Evolutionary conservation across 2,797 vertebrate genomes (phyloP).

Genomic region (Eremophila alpestris): DNA sequence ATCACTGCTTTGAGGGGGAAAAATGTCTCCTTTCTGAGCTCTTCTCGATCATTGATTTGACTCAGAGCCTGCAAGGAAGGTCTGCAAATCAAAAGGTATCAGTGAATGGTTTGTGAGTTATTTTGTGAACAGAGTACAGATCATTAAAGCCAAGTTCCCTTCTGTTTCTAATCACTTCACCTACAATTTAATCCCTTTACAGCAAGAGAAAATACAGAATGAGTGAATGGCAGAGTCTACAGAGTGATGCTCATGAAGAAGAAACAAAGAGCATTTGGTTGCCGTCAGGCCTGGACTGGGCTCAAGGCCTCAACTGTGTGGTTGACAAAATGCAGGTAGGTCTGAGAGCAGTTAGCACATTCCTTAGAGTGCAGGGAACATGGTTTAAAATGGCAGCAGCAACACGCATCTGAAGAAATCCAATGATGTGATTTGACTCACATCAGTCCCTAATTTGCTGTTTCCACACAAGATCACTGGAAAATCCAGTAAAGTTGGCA

Average conservation of each 20-base stretch:
- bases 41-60: constrained; percentile 52
- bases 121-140: constrained; percentile 42
- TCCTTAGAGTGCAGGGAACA: neutral
- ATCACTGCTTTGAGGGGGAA: neutral
- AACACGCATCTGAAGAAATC: neutral
- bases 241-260: neutral
- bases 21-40: constrained; percentile 16
- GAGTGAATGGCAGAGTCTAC: constrained; percentile 10
- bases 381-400: neutral
- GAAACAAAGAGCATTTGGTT: neutral
- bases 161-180: constrained; percentile 46
- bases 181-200: constrained; percentile 23
- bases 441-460: neutral
- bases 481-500: neutral
- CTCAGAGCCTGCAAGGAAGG: constrained; percentile 28
- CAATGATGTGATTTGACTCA: neutral
- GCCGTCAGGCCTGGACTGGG: neutral
- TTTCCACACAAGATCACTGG: neutral
- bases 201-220: constrained; percentile 10
- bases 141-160: constrained; percentile 39
- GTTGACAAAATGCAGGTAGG: neutral
- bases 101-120: constrained; percentile 33
- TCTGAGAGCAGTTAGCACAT: neutral
- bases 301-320: neutral
- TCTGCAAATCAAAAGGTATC: constrained; percentile 48